Percentiles rank a stretch among this genome's conserved stretches.
phyloP scores from a whole-genome alignment of 2,888 invertebrate species.

The Lottia scabra region DNA sequence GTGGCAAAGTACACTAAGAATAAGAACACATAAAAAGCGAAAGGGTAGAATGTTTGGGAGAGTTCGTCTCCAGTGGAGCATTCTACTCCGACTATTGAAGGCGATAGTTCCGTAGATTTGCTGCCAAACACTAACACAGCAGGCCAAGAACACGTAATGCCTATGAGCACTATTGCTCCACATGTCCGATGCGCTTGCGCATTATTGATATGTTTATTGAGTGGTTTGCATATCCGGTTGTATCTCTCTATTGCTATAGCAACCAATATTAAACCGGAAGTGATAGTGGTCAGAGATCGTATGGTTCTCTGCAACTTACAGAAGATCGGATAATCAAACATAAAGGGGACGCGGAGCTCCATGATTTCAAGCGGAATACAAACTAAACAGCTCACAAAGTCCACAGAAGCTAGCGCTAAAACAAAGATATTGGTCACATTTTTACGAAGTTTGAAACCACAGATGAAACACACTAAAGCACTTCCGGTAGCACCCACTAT shows the following conservation, averaged over 20 bases:
- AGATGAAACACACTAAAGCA: conserved; percentile 30
- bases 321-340: conserved; percentile 21
- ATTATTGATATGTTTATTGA: conserved; percentile 21
- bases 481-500: conserved; percentile 29
- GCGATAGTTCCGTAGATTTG: not conserved
- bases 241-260: conserved; percentile 36
- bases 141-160: conserved; percentile 26
- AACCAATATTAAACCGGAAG: conserved; percentile 32
- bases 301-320: conserved; percentile 29
- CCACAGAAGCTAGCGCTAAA: conserved; percentile 29
- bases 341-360: conserved; percentile 21
- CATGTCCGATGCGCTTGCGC: conserved; percentile 22
- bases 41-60: conserved; percentile 16
- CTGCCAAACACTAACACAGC: conserved; percentile 25
- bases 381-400: conserved; percentile 30
- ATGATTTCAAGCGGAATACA: conserved; percentile 32
- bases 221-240: conserved; percentile 30
- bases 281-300: conserved; percentile 24
- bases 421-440: conserved; percentile 32
- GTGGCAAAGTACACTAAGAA: conserved; percentile 28
- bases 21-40: conserved; percentile 19
- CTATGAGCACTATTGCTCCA: conserved; percentile 23
- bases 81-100: not conserved
- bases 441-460: conserved; percentile 20
- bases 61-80: conserved; percentile 17